These are phyloP conservation scores for Danionella cerebrum DNA, from an alignment of 2,113 vertebrate species.

Conservation along the genomic window DNA sequence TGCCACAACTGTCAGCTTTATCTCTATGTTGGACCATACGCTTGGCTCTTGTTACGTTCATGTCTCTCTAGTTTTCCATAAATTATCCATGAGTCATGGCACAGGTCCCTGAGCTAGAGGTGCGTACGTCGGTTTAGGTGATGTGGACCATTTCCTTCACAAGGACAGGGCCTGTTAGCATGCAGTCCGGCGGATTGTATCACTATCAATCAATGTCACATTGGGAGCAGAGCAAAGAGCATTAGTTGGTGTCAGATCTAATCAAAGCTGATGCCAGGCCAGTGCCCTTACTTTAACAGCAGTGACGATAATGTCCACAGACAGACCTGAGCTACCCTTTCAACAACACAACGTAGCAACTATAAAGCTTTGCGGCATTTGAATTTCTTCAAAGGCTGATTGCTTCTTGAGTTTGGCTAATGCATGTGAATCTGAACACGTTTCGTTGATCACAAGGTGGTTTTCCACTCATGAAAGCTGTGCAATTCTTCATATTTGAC, in stretches of 20 bases:
- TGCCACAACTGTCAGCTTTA: not conserved
- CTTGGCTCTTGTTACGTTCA: not conserved
- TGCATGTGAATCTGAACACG: not conserved
- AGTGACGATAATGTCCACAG: not conserved
- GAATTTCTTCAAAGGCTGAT: no score
- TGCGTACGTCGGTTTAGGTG: not conserved
- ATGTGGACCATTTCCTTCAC: not conserved
- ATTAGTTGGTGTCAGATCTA: constrained; percentile 30
- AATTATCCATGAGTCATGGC: not conserved
- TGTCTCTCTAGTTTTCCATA: not conserved
- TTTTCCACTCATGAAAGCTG: constrained; percentile 2
- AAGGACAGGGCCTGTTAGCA: constrained; percentile 8
- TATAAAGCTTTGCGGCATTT: not conserved
- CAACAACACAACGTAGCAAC: not conserved
- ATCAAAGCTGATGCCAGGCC: constrained; percentile 24
- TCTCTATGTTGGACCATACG: not conserved
- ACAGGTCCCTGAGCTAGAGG: not conserved
- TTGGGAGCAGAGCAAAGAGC: constrained; percentile 28
- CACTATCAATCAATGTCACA: constrained; percentile 35
- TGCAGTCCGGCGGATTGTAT: constrained; percentile 14
- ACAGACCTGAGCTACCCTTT: not conserved
- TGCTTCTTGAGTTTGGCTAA: not conserved
- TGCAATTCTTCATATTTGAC: constrained; percentile 21
- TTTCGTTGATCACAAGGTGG: constrained; percentile 26
- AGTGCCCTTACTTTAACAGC: constrained; percentile 6